phyloP scores from a whole-genome alignment of 1,140 invertebrate genomes.

The Anagrus nilaparvatae region DNA sequence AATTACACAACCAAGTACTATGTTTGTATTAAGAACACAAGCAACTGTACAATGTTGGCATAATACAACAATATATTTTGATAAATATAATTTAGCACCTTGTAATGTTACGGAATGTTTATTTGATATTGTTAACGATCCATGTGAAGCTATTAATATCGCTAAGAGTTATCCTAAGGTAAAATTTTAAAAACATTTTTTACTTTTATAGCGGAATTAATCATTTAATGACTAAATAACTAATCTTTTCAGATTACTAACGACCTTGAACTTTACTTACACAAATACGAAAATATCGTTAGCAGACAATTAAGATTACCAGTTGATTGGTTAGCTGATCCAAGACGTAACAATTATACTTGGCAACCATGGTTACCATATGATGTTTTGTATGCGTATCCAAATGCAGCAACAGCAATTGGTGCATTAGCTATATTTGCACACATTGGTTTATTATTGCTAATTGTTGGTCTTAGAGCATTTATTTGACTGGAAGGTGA shows the following conservation, averaged over 20 bases:
- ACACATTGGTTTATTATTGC: slow-evolving; percentile 26
- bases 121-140: slow-evolving; percentile 54
- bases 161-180: slow-evolving; percentile 36
- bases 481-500: slow-evolving; percentile 23
- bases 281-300: slow-evolving; percentile 30
- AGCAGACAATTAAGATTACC: slow-evolving; percentile 30
- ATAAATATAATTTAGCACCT: slow-evolving; percentile 23
- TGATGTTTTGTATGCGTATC: slow-evolving; percentile 17
- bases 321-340: slow-evolving; percentile 38
- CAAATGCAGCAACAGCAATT: slow-evolving; percentile 21
- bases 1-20: slow-evolving; percentile 34
- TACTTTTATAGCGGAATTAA: background rate
- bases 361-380: slow-evolving; percentile 39
- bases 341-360: slow-evolving; percentile 38
- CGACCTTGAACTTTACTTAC: slow-evolving; percentile 34
- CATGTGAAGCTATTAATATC: slow-evolving; percentile 56
- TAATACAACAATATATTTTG: slow-evolving; percentile 17
- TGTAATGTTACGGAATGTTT: slow-evolving; percentile 48
- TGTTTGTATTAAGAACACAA: slow-evolving; percentile 29
- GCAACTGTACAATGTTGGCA: slow-evolving; percentile 33
- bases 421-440: slow-evolving; percentile 22
- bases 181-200: too few relatives aligned
- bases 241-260: slow-evolving; percentile 26
- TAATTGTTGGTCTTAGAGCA: slow-evolving; percentile 18
- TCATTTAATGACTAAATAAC: background rate